phyloP scores from a whole-genome alignment of 2,113 vertebrate species.

The Microcebus griseorufus region DNA sequence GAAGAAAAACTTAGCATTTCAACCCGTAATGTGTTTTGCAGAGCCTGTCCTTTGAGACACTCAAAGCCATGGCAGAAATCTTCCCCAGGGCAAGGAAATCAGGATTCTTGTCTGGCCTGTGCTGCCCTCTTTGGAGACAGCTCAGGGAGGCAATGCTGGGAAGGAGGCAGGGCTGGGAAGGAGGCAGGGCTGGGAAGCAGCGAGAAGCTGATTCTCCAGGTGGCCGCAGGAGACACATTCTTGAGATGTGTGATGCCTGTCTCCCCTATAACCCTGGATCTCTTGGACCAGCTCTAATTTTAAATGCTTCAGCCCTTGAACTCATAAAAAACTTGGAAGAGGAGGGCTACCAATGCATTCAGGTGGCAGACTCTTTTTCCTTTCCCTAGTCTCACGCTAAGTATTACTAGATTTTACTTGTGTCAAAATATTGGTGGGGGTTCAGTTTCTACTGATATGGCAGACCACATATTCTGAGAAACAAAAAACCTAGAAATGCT shows the following conservation, averaged over 20 bases:
- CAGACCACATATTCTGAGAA: neutral
- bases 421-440: neutral
- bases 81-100: neutral
- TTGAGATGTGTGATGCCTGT: neutral
- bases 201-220: rapidly evolving
- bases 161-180: neutral
- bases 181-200: neutral
- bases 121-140: neutral
- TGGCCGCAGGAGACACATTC: neutral
- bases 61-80: neutral
- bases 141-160: neutral
- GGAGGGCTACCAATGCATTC: neutral
- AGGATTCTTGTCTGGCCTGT: neutral
- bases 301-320: neutral
- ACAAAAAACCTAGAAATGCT: neutral
- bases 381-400: neutral
- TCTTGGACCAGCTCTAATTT: neutral
- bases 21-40: neutral
- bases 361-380: neutral
- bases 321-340: neutral
- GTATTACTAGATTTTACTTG: neutral
- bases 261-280: neutral
- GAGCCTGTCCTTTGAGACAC: neutral
- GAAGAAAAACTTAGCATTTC: neutral
- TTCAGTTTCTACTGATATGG: neutral